phyloP scores from a whole-genome alignment of 1,140 invertebrate genomes.

The Scaptomyza montana region DNA sequence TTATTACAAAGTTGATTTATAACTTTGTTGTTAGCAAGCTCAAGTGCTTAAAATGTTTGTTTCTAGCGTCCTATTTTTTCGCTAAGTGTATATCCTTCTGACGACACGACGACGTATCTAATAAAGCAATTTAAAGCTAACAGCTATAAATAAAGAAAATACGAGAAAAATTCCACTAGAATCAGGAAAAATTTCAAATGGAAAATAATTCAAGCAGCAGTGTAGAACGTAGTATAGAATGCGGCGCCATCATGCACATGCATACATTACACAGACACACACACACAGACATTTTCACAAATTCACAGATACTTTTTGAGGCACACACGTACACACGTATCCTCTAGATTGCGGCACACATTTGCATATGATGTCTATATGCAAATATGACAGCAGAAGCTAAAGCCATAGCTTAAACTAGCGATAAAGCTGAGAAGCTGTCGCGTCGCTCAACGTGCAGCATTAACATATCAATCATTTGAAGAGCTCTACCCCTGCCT shows the following conservation, averaged over 20 bases:
- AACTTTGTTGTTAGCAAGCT: too few relatives aligned
- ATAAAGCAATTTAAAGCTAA: conserved; percentile 68
- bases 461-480: conserved; percentile 79
- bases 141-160: background rate
- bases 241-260: conserved; percentile 58
- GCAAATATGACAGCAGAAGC: conserved; percentile 52
- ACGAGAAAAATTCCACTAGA: background rate
- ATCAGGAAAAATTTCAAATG: conserved; percentile 34
- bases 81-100: background rate
- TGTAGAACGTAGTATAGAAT: conserved; percentile 22
- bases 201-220: conserved; percentile 67
- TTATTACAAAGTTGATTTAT: too few relatives aligned
- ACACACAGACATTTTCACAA: conserved; percentile 61
- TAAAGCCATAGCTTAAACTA: background rate
- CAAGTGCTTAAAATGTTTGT: background rate
- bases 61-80: too few relatives aligned
- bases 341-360: conserved; percentile 67
- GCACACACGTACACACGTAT: conserved; percentile 22
- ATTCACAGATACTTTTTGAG: conserved; percentile 70
- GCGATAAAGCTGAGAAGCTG: conserved; percentile 45
- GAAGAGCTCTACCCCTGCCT: conserved; percentile 23
- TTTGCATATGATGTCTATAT: conserved; percentile 82
- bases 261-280: conserved; percentile 63
- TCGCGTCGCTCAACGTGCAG: conserved; percentile 47
- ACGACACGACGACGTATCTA: conserved; percentile 35